phyloP scores from a whole-genome alignment of 2,113 vertebrate genomes.

The Hypanus sabinus region DNA sequence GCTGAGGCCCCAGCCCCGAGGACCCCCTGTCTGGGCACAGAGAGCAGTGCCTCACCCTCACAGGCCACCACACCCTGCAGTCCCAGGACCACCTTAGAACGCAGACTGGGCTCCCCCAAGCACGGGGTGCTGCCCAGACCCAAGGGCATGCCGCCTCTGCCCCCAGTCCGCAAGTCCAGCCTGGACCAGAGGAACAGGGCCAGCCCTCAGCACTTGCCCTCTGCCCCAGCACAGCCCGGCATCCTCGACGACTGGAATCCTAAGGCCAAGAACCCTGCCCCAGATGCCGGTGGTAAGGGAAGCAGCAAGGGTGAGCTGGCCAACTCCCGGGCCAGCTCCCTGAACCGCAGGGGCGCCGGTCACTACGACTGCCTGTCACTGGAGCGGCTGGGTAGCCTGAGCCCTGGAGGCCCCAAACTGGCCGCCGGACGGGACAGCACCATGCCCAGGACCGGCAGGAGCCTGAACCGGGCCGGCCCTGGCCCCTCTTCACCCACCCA shows the following conservation, averaged over 20 bases:
- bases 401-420: slow-evolving; percentile 66
- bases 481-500: slow-evolving; percentile 62
- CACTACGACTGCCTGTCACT: slow-evolving; percentile 87
- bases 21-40: slow-evolving; percentile 45
- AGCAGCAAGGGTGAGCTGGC: slow-evolving; percentile 91
- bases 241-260: slow-evolving; percentile 60
- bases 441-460: slow-evolving; percentile 77
- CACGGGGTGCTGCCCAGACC: slow-evolving; percentile 76
- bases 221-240: slow-evolving; percentile 55
- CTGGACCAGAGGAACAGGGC: slow-evolving; percentile 90
- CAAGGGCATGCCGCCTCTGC: slow-evolving; percentile 83
- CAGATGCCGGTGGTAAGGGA: slow-evolving; percentile 77
- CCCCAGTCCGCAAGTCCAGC: slow-evolving; percentile 89
- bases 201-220: slow-evolving; percentile 70
- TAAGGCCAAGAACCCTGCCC: slow-evolving; percentile 55
- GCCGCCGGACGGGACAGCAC: slow-evolving; percentile 72
- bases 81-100: slow-evolving; percentile 71
- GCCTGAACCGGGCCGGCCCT: slow-evolving; percentile 61
- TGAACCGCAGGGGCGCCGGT: slow-evolving; percentile 66
- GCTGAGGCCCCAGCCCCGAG: slow-evolving; percentile 51
- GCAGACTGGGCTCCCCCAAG: slow-evolving; percentile 68
- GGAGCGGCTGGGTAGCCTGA: slow-evolving; percentile 81
- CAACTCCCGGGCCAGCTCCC: slow-evolving; percentile 80
- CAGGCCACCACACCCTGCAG: slow-evolving; percentile 63
- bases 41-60: slow-evolving; percentile 49